A percentile compares a stretch with the other conserved stretches of the same genome.
Evolutionary conservation across 1,140 invertebrate species (phyloP).

Genomic region (Dendrolimus punctatus): DNA sequence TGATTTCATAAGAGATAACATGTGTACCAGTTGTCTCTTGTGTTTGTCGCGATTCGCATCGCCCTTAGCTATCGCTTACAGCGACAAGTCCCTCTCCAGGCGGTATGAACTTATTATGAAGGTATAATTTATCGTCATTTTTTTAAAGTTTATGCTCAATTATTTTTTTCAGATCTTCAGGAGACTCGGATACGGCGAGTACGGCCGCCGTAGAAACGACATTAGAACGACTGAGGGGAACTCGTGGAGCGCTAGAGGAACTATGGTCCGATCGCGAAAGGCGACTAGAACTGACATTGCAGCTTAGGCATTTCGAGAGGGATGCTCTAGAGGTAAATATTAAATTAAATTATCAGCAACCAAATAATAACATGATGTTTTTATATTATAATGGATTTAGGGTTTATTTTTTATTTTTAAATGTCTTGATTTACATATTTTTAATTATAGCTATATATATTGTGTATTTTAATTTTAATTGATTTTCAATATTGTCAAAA

Average conservation of each 20-base stretch:
- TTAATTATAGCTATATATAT: no score
- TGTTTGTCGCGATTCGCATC: no score
- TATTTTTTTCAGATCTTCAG: conserved; percentile 69
- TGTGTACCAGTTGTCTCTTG: no score
- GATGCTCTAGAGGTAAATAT: conserved; percentile 90
- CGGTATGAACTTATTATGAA: no score
- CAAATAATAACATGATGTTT: not conserved
- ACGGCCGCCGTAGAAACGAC: conserved; percentile 90
- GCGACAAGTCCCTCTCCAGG: no score
- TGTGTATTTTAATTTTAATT: no score
- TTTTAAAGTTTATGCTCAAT: no score
- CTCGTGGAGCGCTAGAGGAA: conserved; percentile 92
- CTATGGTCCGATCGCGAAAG: conserved; percentile 92
- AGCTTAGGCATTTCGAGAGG: conserved; percentile 93
- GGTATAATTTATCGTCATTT: no score
- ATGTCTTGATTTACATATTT: no score
- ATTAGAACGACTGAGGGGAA: conserved; percentile 87
- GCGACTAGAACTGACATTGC: conserved; percentile 91
- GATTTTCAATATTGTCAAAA: no score
- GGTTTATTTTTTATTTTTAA: not conserved
- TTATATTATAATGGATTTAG: not conserved
- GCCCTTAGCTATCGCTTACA: no score
- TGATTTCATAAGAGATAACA: no score
- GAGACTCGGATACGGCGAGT: conserved; percentile 78
- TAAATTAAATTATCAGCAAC: not conserved